A percentile compares a stretch with the other conserved stretches of the same genome.
Conservation (phyloP, 2,888 invertebrate species). For the Lochmaea capreae region DNA sequence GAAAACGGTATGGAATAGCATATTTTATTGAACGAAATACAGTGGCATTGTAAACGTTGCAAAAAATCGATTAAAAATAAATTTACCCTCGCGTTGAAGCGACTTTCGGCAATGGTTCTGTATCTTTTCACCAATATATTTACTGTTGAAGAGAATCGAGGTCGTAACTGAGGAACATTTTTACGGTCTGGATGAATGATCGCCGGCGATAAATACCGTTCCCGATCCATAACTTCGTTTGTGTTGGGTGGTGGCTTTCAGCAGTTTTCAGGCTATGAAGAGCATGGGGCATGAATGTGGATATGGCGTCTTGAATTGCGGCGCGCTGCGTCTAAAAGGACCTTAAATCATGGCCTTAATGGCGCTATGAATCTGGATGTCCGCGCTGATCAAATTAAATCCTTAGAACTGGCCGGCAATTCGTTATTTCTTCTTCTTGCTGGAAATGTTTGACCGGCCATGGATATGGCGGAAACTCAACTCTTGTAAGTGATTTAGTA, state of each 20-base stretch:
- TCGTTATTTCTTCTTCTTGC: conserved; percentile 55
- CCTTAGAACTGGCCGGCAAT: conserved; percentile 63
- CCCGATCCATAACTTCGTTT: conserved; percentile 46
- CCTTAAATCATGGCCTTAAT: conserved; percentile 67
- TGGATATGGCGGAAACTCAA: conserved; percentile 54
- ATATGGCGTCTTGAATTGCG: conserved; percentile 55
- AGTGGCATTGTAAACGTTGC: not conserved
- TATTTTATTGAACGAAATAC: not conserved
- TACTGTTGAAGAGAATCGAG: conserved; percentile 30
- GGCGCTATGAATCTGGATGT: conserved; percentile 68
- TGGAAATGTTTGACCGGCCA: conserved; percentile 57
- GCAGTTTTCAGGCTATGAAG: conserved; percentile 41
- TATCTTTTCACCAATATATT: conserved; percentile 25
- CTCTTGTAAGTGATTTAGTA: conserved; percentile 30
- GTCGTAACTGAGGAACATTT: conserved; percentile 33
- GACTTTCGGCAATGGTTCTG: conserved; percentile 12
- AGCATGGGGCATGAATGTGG: conserved; percentile 46
- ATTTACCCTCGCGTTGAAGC: not conserved
- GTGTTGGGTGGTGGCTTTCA: conserved; percentile 45
- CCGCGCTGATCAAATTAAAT: conserved; percentile 68
- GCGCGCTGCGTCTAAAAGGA: conserved; percentile 63
- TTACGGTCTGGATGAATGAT: conserved; percentile 44
- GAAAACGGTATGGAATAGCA: not conserved
- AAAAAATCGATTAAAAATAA: conserved; percentile 16
- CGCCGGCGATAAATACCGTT: conserved; percentile 44